Conservation (phyloP, 2,797 vertebrate species). For the Notolabrus celidotus region DNA sequence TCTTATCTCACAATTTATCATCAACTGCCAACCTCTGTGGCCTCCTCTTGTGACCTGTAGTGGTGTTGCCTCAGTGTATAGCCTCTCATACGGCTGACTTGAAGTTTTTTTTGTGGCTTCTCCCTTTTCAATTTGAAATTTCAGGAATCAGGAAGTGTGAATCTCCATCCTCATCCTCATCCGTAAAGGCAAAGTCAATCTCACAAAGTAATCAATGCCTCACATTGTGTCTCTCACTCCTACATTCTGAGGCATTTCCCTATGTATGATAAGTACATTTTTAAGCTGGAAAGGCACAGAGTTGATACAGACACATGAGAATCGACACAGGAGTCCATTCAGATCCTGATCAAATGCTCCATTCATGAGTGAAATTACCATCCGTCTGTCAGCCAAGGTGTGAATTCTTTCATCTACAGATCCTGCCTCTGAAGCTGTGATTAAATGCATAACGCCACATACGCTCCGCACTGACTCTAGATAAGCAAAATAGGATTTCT, state of each 20-base stretch:
- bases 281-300: constrained; percentile 64
- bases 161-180: constrained; percentile 52
- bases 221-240: constrained; percentile 58
- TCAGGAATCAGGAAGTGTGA: constrained; percentile 55
- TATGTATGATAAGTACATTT: constrained; percentile 76
- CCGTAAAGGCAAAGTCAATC: constrained; percentile 52
- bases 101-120: constrained; percentile 15
- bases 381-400: constrained; percentile 82
- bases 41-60: constrained; percentile 39
- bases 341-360: constrained; percentile 85
- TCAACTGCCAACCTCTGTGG: constrained; percentile 31
- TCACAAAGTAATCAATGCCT: constrained; percentile 64
- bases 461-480: constrained; percentile 60
- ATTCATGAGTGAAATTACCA: constrained; percentile 86
- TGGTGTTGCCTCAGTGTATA: background rate
- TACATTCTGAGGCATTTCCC: constrained; percentile 65
- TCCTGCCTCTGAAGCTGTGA: constrained; percentile 76
- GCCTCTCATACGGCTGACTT: constrained; percentile 8
- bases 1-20: constrained; percentile 58
- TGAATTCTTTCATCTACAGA: constrained; percentile 83
- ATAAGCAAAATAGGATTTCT: constrained; percentile 67
- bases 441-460: constrained; percentile 78
- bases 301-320: constrained; percentile 76
- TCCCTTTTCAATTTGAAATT: constrained; percentile 28
- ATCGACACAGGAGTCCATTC: constrained; percentile 78